Base-by-base conservation (phyloP, 2,113 vertebrate genomes). In the Callaeas wilsoni region DNA sequence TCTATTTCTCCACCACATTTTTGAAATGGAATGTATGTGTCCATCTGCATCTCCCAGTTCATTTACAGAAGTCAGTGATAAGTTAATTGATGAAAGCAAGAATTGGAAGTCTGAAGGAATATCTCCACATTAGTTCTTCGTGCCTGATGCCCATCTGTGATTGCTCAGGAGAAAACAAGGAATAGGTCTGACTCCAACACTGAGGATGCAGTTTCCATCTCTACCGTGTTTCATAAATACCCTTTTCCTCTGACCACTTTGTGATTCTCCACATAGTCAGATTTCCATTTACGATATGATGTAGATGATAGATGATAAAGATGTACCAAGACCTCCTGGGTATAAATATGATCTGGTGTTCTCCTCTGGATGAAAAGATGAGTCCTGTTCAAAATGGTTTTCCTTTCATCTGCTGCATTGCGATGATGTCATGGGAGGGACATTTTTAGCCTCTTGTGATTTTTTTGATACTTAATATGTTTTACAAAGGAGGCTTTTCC, bases 401-500 rank as follows among this genome's bases (percentile, higher is more conserved):
- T 82, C 25, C 17, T 41, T 78, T 85, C 10, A 30, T 87, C 53
- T 93, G 22, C 41, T 79, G 55, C 63, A 26, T 46, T 79, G 37
- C 6, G 4, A 3, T 93, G 65, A 87, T 87, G 46, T 85, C 16
- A 76, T 25, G 12, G 84, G 69, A 3, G 17, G 70, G 70, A 64
- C 25, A 0, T 60, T 87, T 94, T 89, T 84, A 84, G 52, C 63
- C 18, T 62, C 60, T 60, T 84, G 30, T 44, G 46, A 9, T 56
- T 79, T 57, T 63, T 84, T 80, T 86, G 15, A 44, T 56, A 23
- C 56, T 86, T 93, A 35, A 15, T 53, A 41, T 22, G 10, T 79
- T 93, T 95, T 73, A 57, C 78, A 76, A 80, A 89, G 65, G 39
- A 82, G 42, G 29, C 26, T 93, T 85, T 96, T 96, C 93, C 93